These are phyloP conservation scores for Tiliqua scincoides DNA, from an alignment of 2,113 vertebrate species.

Conservation along the genomic window DNA sequence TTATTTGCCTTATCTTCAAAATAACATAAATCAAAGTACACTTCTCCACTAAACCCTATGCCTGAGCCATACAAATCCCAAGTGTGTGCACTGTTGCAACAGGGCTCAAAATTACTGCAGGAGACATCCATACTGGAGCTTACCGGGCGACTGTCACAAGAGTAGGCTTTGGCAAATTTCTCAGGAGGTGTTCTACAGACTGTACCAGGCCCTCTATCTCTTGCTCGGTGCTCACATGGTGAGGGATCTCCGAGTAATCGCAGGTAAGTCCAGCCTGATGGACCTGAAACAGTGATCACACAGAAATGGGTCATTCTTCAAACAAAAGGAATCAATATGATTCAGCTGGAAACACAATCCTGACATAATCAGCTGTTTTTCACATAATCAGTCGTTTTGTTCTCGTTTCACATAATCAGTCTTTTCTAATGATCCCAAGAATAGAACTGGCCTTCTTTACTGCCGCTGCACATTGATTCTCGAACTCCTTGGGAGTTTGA, in stretches of 20 bases:
- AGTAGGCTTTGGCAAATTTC: constrained; percentile 84
- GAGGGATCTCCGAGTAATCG: constrained; percentile 92
- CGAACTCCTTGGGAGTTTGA: no score
- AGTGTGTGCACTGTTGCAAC: not conserved
- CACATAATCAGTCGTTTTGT: no score
- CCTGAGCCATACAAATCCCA: not conserved
- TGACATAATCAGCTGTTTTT: not conserved
- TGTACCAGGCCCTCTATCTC: constrained; percentile 85
- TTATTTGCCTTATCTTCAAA: no score
- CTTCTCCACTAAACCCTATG: no score
- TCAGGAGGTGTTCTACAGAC: constrained; percentile 78
- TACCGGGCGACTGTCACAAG: constrained; percentile 93
- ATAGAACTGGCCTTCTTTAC: no score
- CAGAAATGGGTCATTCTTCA: not conserved
- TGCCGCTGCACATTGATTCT: no score
- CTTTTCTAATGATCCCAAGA: no score
- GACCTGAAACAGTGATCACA: constrained; percentile 76
- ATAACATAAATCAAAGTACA: no score
- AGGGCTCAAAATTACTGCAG: not conserved
- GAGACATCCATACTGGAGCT: not conserved
- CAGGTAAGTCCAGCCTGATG: constrained; percentile 97
- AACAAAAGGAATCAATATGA: not conserved
- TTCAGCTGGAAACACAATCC: not conserved
- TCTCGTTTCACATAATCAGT: no score
- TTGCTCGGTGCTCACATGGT: constrained; percentile 89